Base-by-base conservation (phyloP, 2,113 vertebrate genomes). In the Notarius quadriscutis region DNA sequence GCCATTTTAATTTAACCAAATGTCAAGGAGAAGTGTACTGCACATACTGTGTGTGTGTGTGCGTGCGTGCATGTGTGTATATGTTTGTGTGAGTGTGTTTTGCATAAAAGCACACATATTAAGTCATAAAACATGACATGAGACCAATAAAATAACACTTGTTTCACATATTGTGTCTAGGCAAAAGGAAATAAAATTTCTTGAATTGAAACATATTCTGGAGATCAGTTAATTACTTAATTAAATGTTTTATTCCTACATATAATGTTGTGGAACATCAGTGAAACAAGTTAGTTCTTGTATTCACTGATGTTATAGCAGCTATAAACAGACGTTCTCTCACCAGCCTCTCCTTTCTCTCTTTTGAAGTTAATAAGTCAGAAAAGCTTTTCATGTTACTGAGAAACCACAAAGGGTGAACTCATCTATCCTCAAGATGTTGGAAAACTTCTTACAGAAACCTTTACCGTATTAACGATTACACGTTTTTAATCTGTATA, bases 1-100 rank as follows among this genome's bases (percentile, higher is more conserved):
- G 25, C 50, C 25, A 78, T 78, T 55, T n/a, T 78, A 78, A 78
- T 78, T 53, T 78, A 78, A 55, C 25, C 50, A 78, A 55, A 55
- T 78, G 75, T 78, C 75, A 55, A 78, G 75, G 72, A 51, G 75
- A 53, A 27, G 6, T 27, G 25, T 50, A 51, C 30, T 20, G 7
- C 15, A 71, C 30, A 41, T 2, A 34, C 15, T 57, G 14, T 79
- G 53, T 79, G 12, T 55, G 50, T 17, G 51, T 57, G 77, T 10
- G 51, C 74, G 78, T 80, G 84, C 65, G 63, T 72, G 58, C 51
- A 50, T 83, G 80, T 55, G 72, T 75, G 72, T 69, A 75, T 74
- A 51, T 87, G 57, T 85, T 53, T 67, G 83, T 77, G 58, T 57
- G 22, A 48, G 65, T 81, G 78, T 60, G 67, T 63, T 41, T 20